Percentiles rank a stretch among this genome's conserved stretches.
Conservation (phyloP, 2,113 vertebrate species). For the Lepidothrix coronata region DNA sequence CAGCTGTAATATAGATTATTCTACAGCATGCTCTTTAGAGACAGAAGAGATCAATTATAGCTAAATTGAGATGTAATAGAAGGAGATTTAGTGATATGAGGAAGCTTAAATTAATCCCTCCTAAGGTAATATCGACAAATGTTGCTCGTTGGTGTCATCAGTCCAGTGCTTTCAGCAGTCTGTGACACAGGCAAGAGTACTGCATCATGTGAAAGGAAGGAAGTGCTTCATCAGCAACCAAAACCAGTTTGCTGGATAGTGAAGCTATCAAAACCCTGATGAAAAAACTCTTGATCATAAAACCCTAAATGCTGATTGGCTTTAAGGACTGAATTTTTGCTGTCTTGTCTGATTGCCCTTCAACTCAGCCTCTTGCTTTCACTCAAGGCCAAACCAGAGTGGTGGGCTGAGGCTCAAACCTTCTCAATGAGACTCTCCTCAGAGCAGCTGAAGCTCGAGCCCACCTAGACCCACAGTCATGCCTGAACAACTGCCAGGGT, state of each 20-base stretch:
- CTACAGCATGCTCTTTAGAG: not conserved
- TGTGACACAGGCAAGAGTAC: not conserved
- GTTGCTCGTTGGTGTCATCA: not conserved
- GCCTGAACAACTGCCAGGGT: not conserved
- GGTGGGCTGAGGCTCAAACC: not conserved
- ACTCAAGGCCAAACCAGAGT: not conserved
- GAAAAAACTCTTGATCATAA: accelerated
- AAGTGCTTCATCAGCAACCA: not conserved
- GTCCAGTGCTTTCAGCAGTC: not conserved
- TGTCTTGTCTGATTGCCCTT: not conserved
- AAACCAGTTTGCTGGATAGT: not conserved
- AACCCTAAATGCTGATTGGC: not conserved
- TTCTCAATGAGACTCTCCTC: not conserved
- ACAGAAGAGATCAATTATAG: slow-evolving; percentile 54
- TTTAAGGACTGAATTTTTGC: not conserved
- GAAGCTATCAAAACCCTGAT: not conserved
- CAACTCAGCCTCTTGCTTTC: not conserved
- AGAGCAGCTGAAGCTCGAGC: not conserved
- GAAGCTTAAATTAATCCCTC: slow-evolving; percentile 44
- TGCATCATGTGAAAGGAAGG: not conserved
- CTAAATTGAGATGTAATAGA: slow-evolving; percentile 44
- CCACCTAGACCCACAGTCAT: not conserved
- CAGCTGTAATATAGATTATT: not conserved
- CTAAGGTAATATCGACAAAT: slow-evolving; percentile 7
- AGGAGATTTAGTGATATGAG: slow-evolving; percentile 28